Percentiles rank a stretch among this genome's conserved stretches.
phyloP scores from a whole-genome alignment of 2,888 invertebrate genomes.

The Pseudoips prasinana region DNA sequence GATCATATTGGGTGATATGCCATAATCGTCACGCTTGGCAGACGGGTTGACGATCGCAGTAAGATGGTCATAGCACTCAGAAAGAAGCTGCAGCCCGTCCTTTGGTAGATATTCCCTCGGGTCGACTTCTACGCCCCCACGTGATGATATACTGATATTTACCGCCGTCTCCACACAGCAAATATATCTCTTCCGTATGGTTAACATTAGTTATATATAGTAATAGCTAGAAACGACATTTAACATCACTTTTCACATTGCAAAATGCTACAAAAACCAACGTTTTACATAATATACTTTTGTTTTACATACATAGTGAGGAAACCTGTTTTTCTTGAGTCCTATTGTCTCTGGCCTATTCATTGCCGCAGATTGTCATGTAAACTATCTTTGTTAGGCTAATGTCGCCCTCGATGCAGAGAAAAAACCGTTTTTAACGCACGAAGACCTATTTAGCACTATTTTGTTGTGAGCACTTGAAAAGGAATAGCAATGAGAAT shows the following conservation, averaged over 20 bases:
- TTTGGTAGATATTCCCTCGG: no score
- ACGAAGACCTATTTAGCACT: conserved; percentile 5
- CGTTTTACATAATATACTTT: conserved; percentile 34
- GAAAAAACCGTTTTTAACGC: conserved; percentile 29
- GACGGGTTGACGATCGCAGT: no score
- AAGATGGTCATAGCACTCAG: no score
- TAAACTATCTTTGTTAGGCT: conserved; percentile 74
- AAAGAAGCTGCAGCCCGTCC: no score
- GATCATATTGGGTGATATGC: no score
- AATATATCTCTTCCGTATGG: no score
- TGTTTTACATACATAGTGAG: conserved; percentile 48
- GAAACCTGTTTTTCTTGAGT: conserved; percentile 71
- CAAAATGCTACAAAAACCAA: conserved; percentile 9
- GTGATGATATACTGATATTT: no score
- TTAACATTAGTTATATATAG: no score
- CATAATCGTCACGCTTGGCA: no score
- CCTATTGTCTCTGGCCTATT: conserved; percentile 66
- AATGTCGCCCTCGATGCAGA: conserved; percentile 62
- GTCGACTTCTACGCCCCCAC: no score
- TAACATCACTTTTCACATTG: not conserved
- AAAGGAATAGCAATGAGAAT: not conserved
- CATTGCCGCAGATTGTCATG: conserved; percentile 73
- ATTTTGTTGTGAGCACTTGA: not conserved
- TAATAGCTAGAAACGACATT: no score
- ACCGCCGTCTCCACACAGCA: no score